Evolutionary conservation across 2,888 invertebrate genomes (phyloP).

Genomic region (Cerastoderma edule): DNA sequence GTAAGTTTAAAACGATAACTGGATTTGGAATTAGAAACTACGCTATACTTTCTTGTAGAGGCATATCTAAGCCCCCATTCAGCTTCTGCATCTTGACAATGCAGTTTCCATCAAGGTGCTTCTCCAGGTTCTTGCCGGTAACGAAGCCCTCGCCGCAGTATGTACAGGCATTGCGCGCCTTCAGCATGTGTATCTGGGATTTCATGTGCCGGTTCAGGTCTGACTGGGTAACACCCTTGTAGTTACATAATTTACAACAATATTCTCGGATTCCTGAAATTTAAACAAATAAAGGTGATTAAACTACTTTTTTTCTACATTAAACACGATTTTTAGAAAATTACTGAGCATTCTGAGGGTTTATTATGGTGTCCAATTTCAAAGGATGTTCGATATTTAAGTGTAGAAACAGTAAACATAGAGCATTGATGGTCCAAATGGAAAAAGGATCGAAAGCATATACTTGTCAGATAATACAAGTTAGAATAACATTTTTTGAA

Average conservation of each 20-base stretch:
- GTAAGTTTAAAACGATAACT: background rate
- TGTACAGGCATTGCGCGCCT: slow-evolving; percentile 82
- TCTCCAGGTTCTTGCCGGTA: slow-evolving; percentile 79
- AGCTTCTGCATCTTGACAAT: slow-evolving; percentile 69
- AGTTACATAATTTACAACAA: slow-evolving; percentile 84
- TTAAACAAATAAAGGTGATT: too few species aligned
- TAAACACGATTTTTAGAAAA: too few species aligned
- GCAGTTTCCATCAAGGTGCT: slow-evolving; percentile 85
- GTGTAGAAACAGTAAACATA: too few species aligned
- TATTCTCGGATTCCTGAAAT: slow-evolving; percentile 84
- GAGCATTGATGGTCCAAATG: too few species aligned
- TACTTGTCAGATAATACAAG: too few species aligned
- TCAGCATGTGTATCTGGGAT: slow-evolving; percentile 83
- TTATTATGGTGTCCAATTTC: too few species aligned
- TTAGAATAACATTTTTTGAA: too few species aligned
- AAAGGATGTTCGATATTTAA: too few species aligned
- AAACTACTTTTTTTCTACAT: too few species aligned
- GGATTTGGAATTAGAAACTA: slow-evolving; percentile 15
- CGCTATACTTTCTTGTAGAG: slow-evolving; percentile 46
- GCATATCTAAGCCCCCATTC: slow-evolving; percentile 56
- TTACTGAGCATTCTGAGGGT: too few species aligned
- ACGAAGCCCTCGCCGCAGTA: slow-evolving; percentile 83
- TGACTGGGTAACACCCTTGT: slow-evolving; percentile 85
- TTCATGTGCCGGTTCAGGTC: slow-evolving; percentile 85
- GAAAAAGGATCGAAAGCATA: too few species aligned